Percentiles rank a stretch among this genome's conserved stretches.
Conservation (phyloP, 2,113 vertebrate genomes). For the Pyrgilauda ruficollis region DNA sequence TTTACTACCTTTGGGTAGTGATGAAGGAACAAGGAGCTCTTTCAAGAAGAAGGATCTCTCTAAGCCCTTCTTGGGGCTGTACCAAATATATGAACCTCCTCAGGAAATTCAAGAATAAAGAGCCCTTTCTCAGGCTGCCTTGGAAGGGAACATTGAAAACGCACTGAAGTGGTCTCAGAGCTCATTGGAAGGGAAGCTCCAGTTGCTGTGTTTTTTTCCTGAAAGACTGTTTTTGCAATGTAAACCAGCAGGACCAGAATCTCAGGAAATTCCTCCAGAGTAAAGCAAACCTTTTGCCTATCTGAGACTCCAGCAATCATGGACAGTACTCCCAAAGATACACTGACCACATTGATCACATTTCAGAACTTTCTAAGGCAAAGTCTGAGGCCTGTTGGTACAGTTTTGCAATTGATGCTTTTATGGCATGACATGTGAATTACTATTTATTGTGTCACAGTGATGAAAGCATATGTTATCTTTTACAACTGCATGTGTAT, state of each 20-base stretch:
- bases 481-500: not conserved
- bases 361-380: not conserved
- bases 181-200: not conserved
- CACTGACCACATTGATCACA: not conserved
- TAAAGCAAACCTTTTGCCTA: not conserved
- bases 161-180: not conserved
- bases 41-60: not conserved
- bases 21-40: constrained; percentile 13
- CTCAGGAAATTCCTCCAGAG: not conserved
- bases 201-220: not conserved
- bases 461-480: not conserved
- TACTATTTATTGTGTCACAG: not conserved
- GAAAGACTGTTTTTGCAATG: not conserved
- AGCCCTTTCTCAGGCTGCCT: not conserved
- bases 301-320: not conserved
- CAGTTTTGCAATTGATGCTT: not conserved
- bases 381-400: not conserved
- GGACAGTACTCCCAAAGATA: not conserved
- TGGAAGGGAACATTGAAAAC: not conserved
- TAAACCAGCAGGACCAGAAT: not conserved
- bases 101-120: constrained; percentile 28
- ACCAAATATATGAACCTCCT: not conserved
- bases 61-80: not conserved
- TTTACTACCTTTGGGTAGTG: not conserved
- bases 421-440: not conserved